Conservation (phyloP, 2,797 vertebrate genomes). For the Macropus fuliginosus region DNA sequence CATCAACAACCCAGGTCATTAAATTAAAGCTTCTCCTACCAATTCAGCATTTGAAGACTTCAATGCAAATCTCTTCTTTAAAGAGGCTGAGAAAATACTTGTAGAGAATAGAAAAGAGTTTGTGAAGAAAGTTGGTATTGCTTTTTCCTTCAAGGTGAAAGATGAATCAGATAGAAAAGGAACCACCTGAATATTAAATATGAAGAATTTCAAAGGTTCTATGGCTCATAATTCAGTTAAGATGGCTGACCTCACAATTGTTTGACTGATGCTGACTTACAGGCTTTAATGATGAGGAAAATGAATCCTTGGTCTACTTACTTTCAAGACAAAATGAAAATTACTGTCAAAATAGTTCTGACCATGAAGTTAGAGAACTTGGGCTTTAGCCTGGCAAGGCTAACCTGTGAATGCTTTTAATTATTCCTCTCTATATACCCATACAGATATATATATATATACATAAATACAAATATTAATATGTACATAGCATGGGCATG, state of each 20-base stretch:
- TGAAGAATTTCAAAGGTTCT: neutral
- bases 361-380: neutral
- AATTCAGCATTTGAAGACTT: neutral
- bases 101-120: neutral
- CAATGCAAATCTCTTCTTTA: neutral
- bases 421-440: neutral
- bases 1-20: neutral
- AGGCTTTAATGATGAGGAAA: neutral
- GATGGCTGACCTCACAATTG: neutral
- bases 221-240: neutral
- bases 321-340: neutral
- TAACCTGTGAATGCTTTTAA: neutral
- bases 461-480: no score
- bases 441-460: neutral
- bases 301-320: neutral
- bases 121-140: neutral
- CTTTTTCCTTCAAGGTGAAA: constrained; percentile 19
- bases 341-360: neutral
- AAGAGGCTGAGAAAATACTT: neutral
- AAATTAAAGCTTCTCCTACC: neutral
- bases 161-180: constrained; percentile 38
- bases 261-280: neutral
- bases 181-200: constrained; percentile 4
- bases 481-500: neutral
- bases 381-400: neutral